Evolutionary conservation across 2,888 invertebrate genomes (phyloP), one percentile per base, ranked within the genome.

Genomic region (Harmothoe impar): DNA sequence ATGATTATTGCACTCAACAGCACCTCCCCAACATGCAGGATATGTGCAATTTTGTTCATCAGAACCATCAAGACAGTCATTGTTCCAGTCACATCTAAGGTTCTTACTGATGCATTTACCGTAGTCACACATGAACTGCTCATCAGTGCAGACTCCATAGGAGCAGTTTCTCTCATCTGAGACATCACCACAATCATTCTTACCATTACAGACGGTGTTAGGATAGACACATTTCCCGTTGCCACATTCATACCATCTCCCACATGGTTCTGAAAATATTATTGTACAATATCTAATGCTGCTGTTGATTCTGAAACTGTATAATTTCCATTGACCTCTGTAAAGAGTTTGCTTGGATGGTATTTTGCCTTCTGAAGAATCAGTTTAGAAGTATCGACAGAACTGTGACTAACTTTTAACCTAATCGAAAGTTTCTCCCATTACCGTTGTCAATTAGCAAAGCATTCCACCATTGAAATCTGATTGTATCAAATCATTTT

Each of bases 131-230:
- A 1, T 20, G 20, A 62, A 62, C 62, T 62, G 20, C 3, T 62
- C 62, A 62, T 62, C 62, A 62, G 20, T n/a, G n/a, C 62, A 62
- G 20, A n/a, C 62, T 20, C 23, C 23, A 62, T 62, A n/a, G n/a
- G 62, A n/a, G n/a, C 62, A 62, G 62, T 62, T 62, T 20, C 62
- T 20, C 62, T 62, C 62, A 62, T 62, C 62, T n/a, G 62, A 62
- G 62, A n/a, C 20, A 62, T 62, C 62, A 20, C 62, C 62, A 20
- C 62, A 62, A 20, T 62, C 62, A n/a, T 62, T 62, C 7, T 62
- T 15, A n/a, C 23, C n/a, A n/a, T 62, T 15, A 62, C 62, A 62
- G n/a, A 20, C 23, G 3, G 0, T 7, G 20, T 20, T 5, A 7
- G 20, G 20, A 15, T 20, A 7, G 3, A 62, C n/a, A n/a, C 62